Base-by-base conservation (phyloP, 2,113 vertebrate species). In the Butorides virescens region DNA sequence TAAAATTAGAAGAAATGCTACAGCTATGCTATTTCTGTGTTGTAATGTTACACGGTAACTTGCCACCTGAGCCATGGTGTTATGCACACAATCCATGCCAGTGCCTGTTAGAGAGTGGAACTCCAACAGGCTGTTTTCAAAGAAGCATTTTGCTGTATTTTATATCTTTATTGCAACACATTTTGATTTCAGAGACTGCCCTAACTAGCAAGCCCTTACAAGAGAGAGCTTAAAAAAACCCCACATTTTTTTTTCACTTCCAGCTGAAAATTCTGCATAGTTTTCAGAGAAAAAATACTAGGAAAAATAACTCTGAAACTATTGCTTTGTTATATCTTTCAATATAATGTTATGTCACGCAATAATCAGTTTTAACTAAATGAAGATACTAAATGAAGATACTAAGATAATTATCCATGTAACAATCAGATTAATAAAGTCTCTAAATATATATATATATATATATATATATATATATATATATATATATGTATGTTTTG, bases 181-280 rank as follows among this genome's bases (percentile, higher is more conserved):
- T 44, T 96, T 83, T 34, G 2, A 55, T 65, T 75, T 76, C 18
- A 52, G 55, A 88, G 22, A 74, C 44, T 65, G 20, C 30, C 26
- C 10, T 52, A 83, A 73, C 1, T 3, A 53, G 32, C 32, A 30
- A 67, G n/a, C 5, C 12, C 6, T 83, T 76, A 55, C 5, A 74
- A 81, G 6, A 39, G 10, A 67, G 26, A 0, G 0, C 4, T 42
- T 49, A 32, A 27, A 59, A 86, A 77, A 10, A 0, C 0, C 13
- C 3, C 13, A 65, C 0, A 4, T 13, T 42, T 42, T 42, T 70
- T 85, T 58, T 66, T 37, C 7, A 44, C 23, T 53, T 82, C 15
- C 2, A 58, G 36, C 9, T 55, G 10, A 81, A 87, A 94, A 74
- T 53, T 66, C 26, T 34, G 23, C 17, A 58, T 14, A 10, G 34